These are phyloP conservation scores for Esperia sulphurella DNA, from an alignment of 2,888 invertebrate species.

Conservation along the genomic window DNA sequence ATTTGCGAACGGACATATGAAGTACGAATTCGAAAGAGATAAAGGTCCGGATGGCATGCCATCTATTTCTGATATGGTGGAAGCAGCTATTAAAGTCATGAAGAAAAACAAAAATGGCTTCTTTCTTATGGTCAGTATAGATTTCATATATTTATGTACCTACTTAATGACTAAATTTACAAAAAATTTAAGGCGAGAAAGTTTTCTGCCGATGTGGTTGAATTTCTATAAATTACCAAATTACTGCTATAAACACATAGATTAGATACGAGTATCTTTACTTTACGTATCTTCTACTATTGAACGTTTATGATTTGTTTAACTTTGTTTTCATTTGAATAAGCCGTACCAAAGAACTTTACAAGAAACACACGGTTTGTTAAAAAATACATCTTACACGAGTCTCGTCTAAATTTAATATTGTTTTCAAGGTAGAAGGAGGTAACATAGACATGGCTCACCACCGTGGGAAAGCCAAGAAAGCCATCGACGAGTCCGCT, in stretches of 20 bases:
- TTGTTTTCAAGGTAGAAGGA: slow-evolving; percentile 84
- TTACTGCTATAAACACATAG: no score
- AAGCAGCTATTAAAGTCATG: slow-evolving; percentile 85
- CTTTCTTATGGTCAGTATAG: slow-evolving; percentile 83
- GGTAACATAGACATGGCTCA: slow-evolving; percentile 93
- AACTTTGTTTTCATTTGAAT: no score
- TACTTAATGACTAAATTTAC: neutral
- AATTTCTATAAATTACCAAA: no score
- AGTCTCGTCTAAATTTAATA: no score
- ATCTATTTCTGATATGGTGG: slow-evolving; percentile 88
- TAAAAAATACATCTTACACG: no score
- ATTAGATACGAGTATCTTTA: no score
- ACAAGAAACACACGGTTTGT: neutral
- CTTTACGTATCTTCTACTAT: no score
- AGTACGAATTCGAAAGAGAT: slow-evolving; percentile 85
- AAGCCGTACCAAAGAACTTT: no score
- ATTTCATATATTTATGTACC: neutral
- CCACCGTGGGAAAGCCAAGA: slow-evolving; percentile 88
- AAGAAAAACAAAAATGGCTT: slow-evolving; percentile 83
- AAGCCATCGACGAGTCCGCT: slow-evolving; percentile 88
- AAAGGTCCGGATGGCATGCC: slow-evolving; percentile 84
- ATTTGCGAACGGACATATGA: slow-evolving; percentile 89
- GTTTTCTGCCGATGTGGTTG: no score
- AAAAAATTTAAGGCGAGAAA: neutral
- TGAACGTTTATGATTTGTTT: no score